These are phyloP conservation scores for Tholera decimalis DNA, from an alignment of 2,888 invertebrate genomes.

Conservation along the genomic window DNA sequence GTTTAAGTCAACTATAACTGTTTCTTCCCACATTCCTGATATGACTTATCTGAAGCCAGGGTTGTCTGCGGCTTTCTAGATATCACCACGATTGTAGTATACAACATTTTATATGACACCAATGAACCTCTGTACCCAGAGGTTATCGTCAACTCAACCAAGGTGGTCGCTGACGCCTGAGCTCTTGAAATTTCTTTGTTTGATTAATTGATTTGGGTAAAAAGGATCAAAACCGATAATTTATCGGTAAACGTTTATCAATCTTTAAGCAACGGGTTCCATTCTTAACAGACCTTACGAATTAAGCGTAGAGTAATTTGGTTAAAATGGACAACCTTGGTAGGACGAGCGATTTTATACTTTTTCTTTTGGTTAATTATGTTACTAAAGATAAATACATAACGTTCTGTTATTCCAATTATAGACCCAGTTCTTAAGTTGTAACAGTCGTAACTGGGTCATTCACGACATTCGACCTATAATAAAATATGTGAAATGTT, in stretches of 20 bases:
- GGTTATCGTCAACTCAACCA: slow-evolving; percentile 73
- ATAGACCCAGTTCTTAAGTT: slow-evolving; percentile 14
- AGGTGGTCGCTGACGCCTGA: slow-evolving; percentile 69
- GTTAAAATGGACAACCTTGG: slow-evolving; percentile 22
- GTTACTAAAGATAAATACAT: slow-evolving; percentile 22
- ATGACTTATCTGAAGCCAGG: slow-evolving; percentile 39
- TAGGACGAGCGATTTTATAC: slow-evolving; percentile 8
- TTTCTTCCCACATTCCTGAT: slow-evolving; percentile 34
- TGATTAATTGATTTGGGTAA: slow-evolving; percentile 1
- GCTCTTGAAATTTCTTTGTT: slow-evolving; percentile 60
- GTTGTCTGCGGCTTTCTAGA: slow-evolving; percentile 63
- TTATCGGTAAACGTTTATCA: slow-evolving; percentile 2
- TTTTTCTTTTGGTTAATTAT: slow-evolving; percentile 16
- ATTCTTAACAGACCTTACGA: not conserved
- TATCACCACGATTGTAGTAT: slow-evolving; percentile 35
- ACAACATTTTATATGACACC: slow-evolving; percentile 67
- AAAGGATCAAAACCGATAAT: not conserved
- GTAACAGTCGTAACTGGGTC: slow-evolving; percentile 19
- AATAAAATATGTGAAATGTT: slow-evolving; percentile 7
- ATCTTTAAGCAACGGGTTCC: not conserved
- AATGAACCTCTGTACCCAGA: slow-evolving; percentile 73
- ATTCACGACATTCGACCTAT: slow-evolving; percentile 24
- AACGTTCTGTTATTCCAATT: slow-evolving; percentile 27
- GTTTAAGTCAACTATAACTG: not conserved
- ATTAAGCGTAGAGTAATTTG: not conserved